These are phyloP conservation scores for Leptodirus hochenwartii DNA, from an alignment of 2,888 invertebrate species.

Conservation along the genomic window DNA sequence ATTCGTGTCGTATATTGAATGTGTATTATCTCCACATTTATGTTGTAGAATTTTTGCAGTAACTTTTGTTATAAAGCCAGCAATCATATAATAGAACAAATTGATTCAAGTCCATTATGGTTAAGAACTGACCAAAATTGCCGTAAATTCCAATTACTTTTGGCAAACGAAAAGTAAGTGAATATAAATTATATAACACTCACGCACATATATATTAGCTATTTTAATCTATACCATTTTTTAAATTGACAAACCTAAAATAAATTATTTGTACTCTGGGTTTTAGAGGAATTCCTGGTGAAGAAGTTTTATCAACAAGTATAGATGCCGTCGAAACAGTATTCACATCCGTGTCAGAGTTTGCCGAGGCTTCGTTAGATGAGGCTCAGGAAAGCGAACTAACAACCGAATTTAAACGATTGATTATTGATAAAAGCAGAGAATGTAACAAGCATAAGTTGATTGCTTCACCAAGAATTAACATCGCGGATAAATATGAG, in stretches of 20 bases:
- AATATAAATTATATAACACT: no score
- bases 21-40: slow-evolving; percentile 4
- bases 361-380: slow-evolving; percentile 29
- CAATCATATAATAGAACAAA: slow-evolving; percentile 57
- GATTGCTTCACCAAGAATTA: no score
- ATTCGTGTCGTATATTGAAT: slow-evolving; percentile 4
- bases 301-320: slow-evolving; percentile 33
- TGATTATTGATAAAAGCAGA: no score
- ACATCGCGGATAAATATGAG: no score
- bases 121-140: slow-evolving; percentile 50
- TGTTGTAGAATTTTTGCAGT: slow-evolving; percentile 59
- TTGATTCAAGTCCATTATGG: slow-evolving; percentile 71
- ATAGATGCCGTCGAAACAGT: slow-evolving; percentile 16
- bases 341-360: slow-evolving; percentile 33
- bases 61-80: slow-evolving; percentile 67
- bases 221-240: no score
- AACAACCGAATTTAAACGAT: no score
- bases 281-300: slow-evolving; percentile 36
- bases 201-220: no score
- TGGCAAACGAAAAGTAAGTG: no score
- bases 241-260: no score
- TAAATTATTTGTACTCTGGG: no score
- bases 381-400: no score
- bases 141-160: slow-evolving; percentile 41
- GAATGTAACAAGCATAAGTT: no score